Base-by-base conservation (phyloP, 2,113 vertebrate genomes). In the Nothobranchius furzeri region DNA sequence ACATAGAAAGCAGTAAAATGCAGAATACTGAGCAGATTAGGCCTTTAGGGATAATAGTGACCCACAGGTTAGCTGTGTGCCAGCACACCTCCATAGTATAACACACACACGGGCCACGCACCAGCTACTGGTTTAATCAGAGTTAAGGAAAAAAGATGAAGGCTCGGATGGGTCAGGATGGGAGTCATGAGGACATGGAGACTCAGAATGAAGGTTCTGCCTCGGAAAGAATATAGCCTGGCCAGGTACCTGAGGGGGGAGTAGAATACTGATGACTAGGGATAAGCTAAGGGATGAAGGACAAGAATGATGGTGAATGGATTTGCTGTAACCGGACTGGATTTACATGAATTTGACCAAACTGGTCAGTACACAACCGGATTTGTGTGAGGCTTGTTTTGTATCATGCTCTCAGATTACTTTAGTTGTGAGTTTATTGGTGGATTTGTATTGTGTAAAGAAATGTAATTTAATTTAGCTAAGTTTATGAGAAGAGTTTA, bases 1-100 rank as follows among this genome's bases (percentile, higher is more conserved):
- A 75, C 20, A 40, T 54, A 74, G 82, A 76, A 68, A 53, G 53
- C 64, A 56, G 40, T 11, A 10, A 69, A 53, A 75, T 12, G 73
- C 79, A 81, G 73, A 73, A 76, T 78, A 82, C 62, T 75, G 67
- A 87, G 74, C 73, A 81, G 69, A 78, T 30, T 57, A 68, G 68
- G 20, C 25, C 20, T 67, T 78, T 56, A 68, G 48, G 36, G 55
- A 55, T 61, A 55, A 57, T 62, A 60, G 58, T 40, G 60, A 54
- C 73, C 48, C 76, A 53, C 62, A 65, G 76, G 64, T 48, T 64
- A 82, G 70, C 67, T 75, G 36, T 52, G 75, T 46, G 51, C 68
- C 17, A 59, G 59, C 64, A 62, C 60, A 57, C 63, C 58, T 61
- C 70, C 65, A 58, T 78, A 65, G 36, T 66, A 68, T 78, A 36